Evolutionary conservation across 2,888 invertebrate species (phyloP).

Genomic region (Drosophila rubida): DNA sequence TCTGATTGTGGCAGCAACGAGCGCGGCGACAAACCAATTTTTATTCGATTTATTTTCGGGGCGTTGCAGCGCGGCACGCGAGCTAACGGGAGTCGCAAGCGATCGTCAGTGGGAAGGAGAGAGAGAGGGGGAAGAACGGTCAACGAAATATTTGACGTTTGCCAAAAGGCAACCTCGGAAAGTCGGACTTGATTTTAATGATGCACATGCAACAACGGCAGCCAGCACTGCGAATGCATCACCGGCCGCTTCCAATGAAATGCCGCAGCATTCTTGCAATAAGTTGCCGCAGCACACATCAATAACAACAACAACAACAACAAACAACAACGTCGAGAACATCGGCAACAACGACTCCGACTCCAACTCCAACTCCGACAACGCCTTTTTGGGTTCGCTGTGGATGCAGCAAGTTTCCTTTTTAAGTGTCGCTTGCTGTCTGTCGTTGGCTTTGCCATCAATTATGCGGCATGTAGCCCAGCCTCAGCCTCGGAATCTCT

Average conservation of each 20-base stretch:
- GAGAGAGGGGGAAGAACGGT: background rate
- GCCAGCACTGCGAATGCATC: conserved; percentile 35
- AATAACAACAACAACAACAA: conserved; percentile 33
- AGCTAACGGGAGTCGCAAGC: conserved; percentile 72
- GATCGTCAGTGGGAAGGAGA: too few species aligned
- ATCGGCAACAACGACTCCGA: conserved; percentile 27
- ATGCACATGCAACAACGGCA: conserved; percentile 65
- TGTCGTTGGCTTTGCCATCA: conserved; percentile 70
- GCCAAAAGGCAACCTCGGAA: conserved; percentile 51
- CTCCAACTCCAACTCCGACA: conserved; percentile 41
- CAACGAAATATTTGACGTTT: conserved; percentile 42
- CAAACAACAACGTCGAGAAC: conserved; percentile 32
- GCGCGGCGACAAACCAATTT: conserved; percentile 30
- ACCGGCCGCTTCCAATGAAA: conserved; percentile 72
- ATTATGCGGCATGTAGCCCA: conserved; percentile 77
- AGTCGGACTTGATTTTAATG: conserved; percentile 71
- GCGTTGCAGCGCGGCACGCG: conserved; percentile 62
- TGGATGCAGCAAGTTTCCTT: conserved; percentile 76
- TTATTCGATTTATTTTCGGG: conserved; percentile 59
- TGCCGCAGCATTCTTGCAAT: conserved; percentile 66
- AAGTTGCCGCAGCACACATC: conserved; percentile 50
- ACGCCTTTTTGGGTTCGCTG: conserved; percentile 76
- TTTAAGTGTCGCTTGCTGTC: conserved; percentile 67
- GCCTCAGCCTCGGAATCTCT: conserved; percentile 24
- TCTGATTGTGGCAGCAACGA: conserved; percentile 53